phyloP scores from a whole-genome alignment of 1,140 invertebrate species.

The Phymastichus coffea region DNA sequence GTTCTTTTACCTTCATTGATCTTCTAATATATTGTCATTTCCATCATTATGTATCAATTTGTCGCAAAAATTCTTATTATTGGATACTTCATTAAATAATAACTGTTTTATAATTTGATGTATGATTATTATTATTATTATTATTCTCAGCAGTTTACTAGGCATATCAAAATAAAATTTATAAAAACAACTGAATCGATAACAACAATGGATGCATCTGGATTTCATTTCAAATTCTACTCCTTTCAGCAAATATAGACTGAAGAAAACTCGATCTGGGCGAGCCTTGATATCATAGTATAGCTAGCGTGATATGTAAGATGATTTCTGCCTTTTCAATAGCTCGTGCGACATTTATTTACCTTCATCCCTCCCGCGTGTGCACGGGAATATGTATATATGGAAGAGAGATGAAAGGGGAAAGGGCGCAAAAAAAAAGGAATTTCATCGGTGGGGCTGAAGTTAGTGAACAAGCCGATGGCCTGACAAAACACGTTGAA shows the following conservation, averaged over 20 bases:
- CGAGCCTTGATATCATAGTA: background rate
- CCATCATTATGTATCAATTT: too few species aligned
- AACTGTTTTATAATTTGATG: too few species aligned
- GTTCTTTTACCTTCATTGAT: slow-evolving; percentile 6
- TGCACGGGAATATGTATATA: too few species aligned
- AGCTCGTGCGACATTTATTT: background rate
- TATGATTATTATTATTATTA: too few species aligned
- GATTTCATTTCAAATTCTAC: too few species aligned
- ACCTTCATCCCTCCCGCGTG: background rate
- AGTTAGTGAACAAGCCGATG: slow-evolving; percentile 29
- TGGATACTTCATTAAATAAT: too few species aligned
- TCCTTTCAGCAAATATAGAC: slow-evolving; percentile 2
- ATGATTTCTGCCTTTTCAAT: background rate
- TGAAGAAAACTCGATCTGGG: background rate
- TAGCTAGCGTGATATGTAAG: background rate
- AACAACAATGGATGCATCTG: too few species aligned
- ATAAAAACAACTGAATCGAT: too few species aligned
- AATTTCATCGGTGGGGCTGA: background rate
- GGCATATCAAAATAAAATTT: too few species aligned
- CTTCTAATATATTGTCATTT: too few species aligned
- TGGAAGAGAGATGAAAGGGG: background rate
- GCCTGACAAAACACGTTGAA: slow-evolving; percentile 39
- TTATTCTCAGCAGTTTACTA: too few species aligned
- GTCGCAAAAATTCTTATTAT: too few species aligned
- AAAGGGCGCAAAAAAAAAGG: background rate